Percentiles rank a stretch among this genome's conserved stretches.
Evolutionary conservation across 2,888 invertebrate species (phyloP).

Genomic region (Pseudococcus jackbeardsleyi): DNA sequence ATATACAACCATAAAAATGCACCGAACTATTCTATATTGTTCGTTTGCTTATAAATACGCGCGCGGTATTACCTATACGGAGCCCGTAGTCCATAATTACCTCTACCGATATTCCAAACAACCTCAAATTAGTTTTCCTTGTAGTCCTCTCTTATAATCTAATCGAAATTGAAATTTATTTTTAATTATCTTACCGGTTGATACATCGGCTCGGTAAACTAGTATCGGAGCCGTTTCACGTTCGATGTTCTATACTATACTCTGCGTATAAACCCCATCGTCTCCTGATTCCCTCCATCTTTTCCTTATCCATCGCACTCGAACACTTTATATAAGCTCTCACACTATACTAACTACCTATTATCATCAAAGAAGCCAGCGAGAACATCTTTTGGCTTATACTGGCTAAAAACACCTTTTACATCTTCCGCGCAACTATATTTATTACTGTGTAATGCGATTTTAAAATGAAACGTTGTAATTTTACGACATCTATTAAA

Average conservation of each 20-base stretch:
- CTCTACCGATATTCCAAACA: conserved; percentile 62
- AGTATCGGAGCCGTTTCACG: conserved; percentile 58
- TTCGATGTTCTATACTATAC: not conserved
- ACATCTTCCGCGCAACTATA: conserved; percentile 26
- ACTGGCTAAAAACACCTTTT: conserved; percentile 55
- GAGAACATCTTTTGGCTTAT: conserved; percentile 38
- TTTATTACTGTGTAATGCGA: conserved; percentile 41
- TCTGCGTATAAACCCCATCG: not conserved
- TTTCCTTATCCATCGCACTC: not conserved
- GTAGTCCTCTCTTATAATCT: conserved; percentile 65
- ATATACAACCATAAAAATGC: conserved; percentile 21
- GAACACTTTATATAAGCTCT: conserved; percentile 22
- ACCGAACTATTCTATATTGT: conserved; percentile 48
- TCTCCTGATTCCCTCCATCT: not conserved
- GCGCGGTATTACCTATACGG: not conserved
- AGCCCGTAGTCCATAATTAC: conserved; percentile 64
- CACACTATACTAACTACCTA: conserved; percentile 49
- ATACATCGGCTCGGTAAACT: conserved; percentile 61
- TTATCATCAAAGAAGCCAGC: conserved; percentile 51
- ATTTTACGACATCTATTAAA: conserved; percentile 57
- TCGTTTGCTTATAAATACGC: conserved; percentile 54
- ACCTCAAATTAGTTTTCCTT: conserved; percentile 65
- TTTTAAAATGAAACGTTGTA: conserved; percentile 57
- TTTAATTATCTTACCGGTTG: conserved; percentile 65
- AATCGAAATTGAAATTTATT: conserved; percentile 65